A percentile compares a stretch with the other conserved stretches of the same genome.
Conservation (phyloP, 2,888 invertebrate genomes). For the Orthonychiurus folsomi region DNA sequence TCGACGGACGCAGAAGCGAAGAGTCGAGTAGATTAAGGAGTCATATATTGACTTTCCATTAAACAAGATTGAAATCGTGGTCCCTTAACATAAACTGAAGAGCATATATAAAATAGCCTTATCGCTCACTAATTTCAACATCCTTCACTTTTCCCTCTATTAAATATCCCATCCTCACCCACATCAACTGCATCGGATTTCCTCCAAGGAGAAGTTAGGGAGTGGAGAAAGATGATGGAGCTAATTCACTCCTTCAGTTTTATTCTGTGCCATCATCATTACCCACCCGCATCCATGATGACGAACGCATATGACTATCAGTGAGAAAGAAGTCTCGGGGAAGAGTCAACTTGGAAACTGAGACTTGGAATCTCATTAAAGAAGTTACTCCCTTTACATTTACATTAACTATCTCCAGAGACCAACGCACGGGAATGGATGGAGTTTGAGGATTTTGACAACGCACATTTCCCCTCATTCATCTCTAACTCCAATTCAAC, state of each 20-base stretch:
- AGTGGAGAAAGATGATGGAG: too few relatives aligned
- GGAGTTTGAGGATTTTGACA: too few relatives aligned
- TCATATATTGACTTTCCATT: neutral
- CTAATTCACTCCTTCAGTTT: neutral
- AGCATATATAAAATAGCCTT: neutral
- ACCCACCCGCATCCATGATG: neutral
- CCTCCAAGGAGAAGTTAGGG: too few relatives aligned
- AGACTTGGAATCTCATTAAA: conserved; percentile 1
- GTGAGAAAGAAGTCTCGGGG: neutral
- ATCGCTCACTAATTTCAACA: neutral
- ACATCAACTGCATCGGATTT: too few relatives aligned
- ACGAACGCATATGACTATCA: neutral
- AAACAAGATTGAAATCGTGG: neutral
- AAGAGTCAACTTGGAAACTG: neutral
- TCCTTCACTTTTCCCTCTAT: neutral
- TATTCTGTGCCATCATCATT: neutral
- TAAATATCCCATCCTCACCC: neutral
- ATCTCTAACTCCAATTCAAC: neutral
- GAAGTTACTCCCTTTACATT: neutral
- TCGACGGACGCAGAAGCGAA: too few relatives aligned
- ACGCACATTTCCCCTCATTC: neutral
- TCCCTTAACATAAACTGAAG: neutral
- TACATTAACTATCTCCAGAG: neutral
- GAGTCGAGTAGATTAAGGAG: neutral
- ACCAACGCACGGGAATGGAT: too few relatives aligned